Evolutionary conservation across 2,113 vertebrate genomes (phyloP).

Genomic region (Lepidothrix coronata): DNA sequence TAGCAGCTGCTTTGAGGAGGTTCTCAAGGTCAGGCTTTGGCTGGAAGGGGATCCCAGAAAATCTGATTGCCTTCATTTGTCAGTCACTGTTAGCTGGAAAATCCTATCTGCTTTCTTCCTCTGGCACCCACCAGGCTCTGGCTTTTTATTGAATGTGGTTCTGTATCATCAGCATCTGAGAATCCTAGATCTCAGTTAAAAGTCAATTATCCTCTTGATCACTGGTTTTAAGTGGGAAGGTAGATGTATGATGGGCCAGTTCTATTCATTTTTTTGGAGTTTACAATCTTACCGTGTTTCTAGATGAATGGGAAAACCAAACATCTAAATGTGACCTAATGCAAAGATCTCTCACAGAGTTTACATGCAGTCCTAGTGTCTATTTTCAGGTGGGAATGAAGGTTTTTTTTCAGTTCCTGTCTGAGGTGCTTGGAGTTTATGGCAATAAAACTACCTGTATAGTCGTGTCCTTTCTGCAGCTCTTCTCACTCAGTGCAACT

Average conservation of each 20-base stretch:
- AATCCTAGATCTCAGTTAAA: background rate
- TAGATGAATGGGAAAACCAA: background rate
- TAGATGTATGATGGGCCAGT: background rate
- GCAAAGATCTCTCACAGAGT: background rate
- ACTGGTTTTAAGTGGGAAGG: background rate
- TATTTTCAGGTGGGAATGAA: background rate
- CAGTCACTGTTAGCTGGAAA: background rate
- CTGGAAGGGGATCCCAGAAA: background rate
- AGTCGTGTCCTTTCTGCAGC: background rate
- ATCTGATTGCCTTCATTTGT: background rate
- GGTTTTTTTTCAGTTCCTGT: background rate
- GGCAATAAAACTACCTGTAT: background rate
- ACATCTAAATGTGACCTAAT: background rate
- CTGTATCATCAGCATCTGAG: background rate
- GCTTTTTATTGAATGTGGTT: background rate
- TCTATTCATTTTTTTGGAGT: background rate
- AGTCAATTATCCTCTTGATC: background rate
- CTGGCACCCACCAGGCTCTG: background rate
- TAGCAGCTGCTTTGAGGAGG: background rate
- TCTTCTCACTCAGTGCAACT: background rate
- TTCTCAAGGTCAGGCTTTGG: conserved; percentile 36
- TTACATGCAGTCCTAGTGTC: background rate
- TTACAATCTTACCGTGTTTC: background rate
- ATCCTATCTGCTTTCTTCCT: background rate
- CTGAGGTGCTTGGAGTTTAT: background rate